Evolutionary conservation across 2,113 vertebrate species (phyloP), one percentile per base, ranked within the genome.

Genomic region (Cariama cristata): DNA sequence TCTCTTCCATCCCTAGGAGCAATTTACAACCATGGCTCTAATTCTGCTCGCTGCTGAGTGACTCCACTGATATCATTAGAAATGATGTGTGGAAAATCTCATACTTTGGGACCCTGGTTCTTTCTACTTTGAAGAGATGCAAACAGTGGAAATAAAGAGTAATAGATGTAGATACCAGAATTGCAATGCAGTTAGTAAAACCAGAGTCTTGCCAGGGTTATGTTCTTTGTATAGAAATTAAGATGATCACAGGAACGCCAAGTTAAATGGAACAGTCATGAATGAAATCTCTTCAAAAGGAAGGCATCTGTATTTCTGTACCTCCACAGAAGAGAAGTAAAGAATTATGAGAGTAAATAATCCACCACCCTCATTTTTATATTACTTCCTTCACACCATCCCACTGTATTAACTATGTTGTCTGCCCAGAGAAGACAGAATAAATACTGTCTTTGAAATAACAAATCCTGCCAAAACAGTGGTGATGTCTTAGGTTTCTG

Each of bases 141-240:
- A 75, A 90, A 87, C 66, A 91, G 67, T 87, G 62, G 66, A 68
- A 95, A 87, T 81, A 72, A 90, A 88, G 87, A 82, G 56, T 21
- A 69, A 58, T 32, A 84, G 63, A 49, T 55, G 79, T 53, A 89
- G 83, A 50, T 64, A 62, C 4, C 67, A 74, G 68, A 83, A 86
- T 89, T 81, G 50, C 72, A 92, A n/a, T 66, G 63, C 38, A n/a
- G 50, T 73, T 93, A 66, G 83, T 95, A 58, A 86, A 91, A 42
- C 24, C 53, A 58, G 53, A 73, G 66, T 58, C 38, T 86, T 79
- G 81, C 62, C 74, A 90, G 67, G 28, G 74, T 23, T 76, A 23
- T 79, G 40, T 87, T 87, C 66, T 87, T 86, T 79, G 67, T n/a
- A 15, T 33, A 22, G 88, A 88, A 92, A 94, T 94, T 45, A 94